Evolutionary conservation across 2,797 vertebrate species (phyloP).

Genomic region (Cryptoblepharus egeriae): DNA sequence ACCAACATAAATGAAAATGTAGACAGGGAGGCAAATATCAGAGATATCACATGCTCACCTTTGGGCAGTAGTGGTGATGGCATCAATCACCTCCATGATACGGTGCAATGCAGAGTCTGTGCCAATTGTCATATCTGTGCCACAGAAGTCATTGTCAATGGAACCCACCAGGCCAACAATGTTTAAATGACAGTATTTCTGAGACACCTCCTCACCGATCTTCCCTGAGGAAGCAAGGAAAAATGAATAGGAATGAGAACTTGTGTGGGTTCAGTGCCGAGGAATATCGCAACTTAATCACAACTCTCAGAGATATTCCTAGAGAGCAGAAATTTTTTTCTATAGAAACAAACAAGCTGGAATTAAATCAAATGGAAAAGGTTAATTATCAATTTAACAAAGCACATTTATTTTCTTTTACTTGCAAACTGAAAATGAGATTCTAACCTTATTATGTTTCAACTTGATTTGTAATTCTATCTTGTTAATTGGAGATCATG

Average conservation of each 20-base stretch:
- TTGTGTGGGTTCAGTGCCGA: not conserved
- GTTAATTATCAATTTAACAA: not conserved
- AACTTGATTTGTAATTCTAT: not conserved
- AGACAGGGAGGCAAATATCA: rapidly evolving
- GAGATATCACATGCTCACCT: slow-evolving; percentile 75
- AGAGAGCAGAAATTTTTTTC: not conserved
- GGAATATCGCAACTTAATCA: not conserved
- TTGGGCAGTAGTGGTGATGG: slow-evolving; percentile 93
- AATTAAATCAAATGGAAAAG: not conserved
- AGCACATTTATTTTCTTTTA: not conserved
- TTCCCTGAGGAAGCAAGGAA: slow-evolving; percentile 75
- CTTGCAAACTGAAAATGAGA: not conserved
- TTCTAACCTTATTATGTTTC: not conserved
- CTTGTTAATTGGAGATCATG: not conserved
- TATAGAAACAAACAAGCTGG: not conserved
- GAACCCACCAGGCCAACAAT: slow-evolving; percentile 95
- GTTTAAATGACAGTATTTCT: slow-evolving; percentile 85
- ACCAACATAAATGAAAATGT: not conserved
- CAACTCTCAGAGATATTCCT: not conserved
- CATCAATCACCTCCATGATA: slow-evolving; percentile 93
- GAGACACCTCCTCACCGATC: slow-evolving; percentile 83
- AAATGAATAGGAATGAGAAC: not conserved
- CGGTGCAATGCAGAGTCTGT: slow-evolving; percentile 93
- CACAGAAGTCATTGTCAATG: slow-evolving; percentile 97
- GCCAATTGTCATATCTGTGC: slow-evolving; percentile 97